A percentile compares a stretch with the other conserved stretches of the same genome.
phyloP scores from a whole-genome alignment of 2,888 invertebrate genomes.

The Xylota segnis region DNA sequence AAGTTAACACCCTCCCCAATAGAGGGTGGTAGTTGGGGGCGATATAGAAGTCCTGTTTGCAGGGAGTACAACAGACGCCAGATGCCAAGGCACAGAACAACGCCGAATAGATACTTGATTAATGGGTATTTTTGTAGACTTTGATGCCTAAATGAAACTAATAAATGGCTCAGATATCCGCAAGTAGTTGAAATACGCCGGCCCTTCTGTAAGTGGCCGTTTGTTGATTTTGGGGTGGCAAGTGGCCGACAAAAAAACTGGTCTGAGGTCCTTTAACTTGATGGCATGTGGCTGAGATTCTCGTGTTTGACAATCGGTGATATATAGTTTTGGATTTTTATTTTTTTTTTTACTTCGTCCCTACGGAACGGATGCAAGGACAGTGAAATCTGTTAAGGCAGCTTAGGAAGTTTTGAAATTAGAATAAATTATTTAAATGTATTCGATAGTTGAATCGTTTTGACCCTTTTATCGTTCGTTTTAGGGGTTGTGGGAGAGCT shows the following conservation, averaged over 20 bases:
- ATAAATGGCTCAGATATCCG: conserved; percentile 61
- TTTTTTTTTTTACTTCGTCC: not conserved
- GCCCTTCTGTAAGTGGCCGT: conserved; percentile 39
- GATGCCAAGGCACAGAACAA: conserved; percentile 11
- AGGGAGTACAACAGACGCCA: not conserved
- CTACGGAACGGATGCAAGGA: not conserved
- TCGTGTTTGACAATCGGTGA: conserved; percentile 51
- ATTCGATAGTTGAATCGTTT: conserved; percentile 2
- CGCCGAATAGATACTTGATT: conserved; percentile 56
- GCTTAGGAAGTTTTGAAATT: conserved; percentile 22
- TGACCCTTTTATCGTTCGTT: conserved; percentile 1
- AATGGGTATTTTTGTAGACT: conserved; percentile 60
- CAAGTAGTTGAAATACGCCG: conserved; percentile 47
- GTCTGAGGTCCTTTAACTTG: conserved; percentile 26
- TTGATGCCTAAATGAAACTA: conserved; percentile 58
- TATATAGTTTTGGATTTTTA: conserved; percentile 29
- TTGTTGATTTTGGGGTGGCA: conserved; percentile 39
- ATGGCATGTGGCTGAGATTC: conserved; percentile 58
- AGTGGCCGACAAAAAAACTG: not conserved
- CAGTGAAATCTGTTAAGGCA: conserved; percentile 17
- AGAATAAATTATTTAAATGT: conserved; percentile 17
- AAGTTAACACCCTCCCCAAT: conserved; percentile 4
- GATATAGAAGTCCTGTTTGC: not conserved
- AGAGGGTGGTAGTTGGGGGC: not conserved
- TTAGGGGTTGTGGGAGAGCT: not conserved